Evolutionary conservation across 2,888 invertebrate species (phyloP), one percentile per base, ranked within the genome.

Genomic region (Dynastes grantii): DNA sequence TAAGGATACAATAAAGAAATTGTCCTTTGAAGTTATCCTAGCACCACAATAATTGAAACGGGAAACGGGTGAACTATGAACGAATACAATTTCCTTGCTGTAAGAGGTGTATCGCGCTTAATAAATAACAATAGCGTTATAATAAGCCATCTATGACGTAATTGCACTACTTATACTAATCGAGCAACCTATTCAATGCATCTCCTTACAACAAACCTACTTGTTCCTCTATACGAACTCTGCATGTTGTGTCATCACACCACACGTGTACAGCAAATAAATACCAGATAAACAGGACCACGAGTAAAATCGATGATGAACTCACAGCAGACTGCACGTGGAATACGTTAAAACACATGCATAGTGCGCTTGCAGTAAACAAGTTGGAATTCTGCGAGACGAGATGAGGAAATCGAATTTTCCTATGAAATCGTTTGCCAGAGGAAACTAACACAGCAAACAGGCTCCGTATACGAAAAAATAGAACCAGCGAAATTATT

Each of bases 301-400:
- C 71, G 55, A 29, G 32, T 55, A 71, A 71, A 71, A 71, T 71
- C 71, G 71, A 71, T 71, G 71, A 71, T 71, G 55, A 55, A 71
- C 71, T 71, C 53, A 55, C 71, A 32, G 45, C 32, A 2, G 27
- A 27, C 27, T 70, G 53, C 70, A 71, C 71, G 71, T 71, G 71
- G 71, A 71, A 71, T 55, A 55, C 32, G 55, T 71, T 71, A 71
- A 71, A 71, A 55, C 71, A 37, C 40, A 71, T 71, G 55, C 71
- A 71, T 32, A 9, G 32, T 32, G 9, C 29, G 32, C 9, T 45
- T 45, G 45, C 45, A 8, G 63, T 45, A 45, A 67, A 67, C 45
- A 45, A 45, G 13, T 45, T 2, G 45, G 45, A 45, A 45, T 45
- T 45, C 8, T 11, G 45, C 8, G 45, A 45, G 45, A 8, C 1